Percentiles rank a stretch among this genome's conserved stretches.
These are phyloP conservation scores for Tipula helvola DNA, from an alignment of 2,888 invertebrate species.

Conservation along the genomic window DNA sequence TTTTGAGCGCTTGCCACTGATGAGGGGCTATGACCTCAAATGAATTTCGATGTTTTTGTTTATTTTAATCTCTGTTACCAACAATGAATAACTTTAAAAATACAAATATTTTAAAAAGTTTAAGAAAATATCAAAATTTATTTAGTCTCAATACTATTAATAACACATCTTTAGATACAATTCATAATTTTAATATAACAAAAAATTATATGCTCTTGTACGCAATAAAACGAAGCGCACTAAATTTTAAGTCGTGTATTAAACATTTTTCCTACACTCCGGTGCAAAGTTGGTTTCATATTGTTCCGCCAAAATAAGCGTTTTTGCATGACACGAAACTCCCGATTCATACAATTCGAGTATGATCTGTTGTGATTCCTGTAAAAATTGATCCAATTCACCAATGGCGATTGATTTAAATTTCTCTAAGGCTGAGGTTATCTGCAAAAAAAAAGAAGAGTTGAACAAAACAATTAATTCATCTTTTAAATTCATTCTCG, in stretches of 20 bases:
- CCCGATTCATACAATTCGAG: not conserved
- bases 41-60: no score
- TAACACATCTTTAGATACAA: not conserved
- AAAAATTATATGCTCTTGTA: not conserved
- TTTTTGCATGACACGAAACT: not conserved
- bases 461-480: not conserved
- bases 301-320: not conserved
- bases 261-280: not conserved
- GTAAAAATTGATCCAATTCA: not conserved
- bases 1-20: no score
- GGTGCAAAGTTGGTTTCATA: not conserved
- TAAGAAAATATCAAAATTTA: not conserved
- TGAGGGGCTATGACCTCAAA: no score
- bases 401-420: not conserved
- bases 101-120: not conserved
- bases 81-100: no score
- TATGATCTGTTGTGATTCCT: not conserved
- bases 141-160: not conserved
- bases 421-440: not conserved
- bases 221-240: not conserved
- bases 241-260: not conserved
- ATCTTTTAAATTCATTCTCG: not conserved
- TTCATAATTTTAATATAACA: not conserved
- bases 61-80: no score
- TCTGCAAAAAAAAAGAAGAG: not conserved